These are phyloP conservation scores for Trichacis sp. DNA, from an alignment of 2,888 invertebrate species.

Conservation along the genomic window DNA sequence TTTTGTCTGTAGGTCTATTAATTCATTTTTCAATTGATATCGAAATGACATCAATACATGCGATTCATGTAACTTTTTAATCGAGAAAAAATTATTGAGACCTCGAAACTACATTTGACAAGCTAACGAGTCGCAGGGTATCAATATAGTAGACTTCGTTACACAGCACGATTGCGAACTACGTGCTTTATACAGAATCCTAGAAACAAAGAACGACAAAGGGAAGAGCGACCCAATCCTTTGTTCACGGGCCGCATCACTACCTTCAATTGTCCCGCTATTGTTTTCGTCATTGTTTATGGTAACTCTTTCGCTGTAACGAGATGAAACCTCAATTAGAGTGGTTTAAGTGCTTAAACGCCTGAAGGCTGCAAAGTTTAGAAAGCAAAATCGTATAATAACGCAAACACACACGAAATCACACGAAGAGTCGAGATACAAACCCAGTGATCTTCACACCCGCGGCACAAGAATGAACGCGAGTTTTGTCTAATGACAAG, in stretches of 20 bases:
- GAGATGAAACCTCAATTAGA: conserved; percentile 68
- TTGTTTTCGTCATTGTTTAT: conserved; percentile 62
- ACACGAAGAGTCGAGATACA: conserved; percentile 22
- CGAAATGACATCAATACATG: no score
- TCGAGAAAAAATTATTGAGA: not conserved
- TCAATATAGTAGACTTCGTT: conserved; percentile 50
- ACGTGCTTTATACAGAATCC: conserved; percentile 42
- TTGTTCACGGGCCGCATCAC: conserved; percentile 42
- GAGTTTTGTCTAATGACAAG: not conserved
- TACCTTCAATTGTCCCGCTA: conserved; percentile 57
- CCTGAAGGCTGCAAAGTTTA: conserved; percentile 65
- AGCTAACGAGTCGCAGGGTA: not conserved
- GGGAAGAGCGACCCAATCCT: conserved; percentile 38
- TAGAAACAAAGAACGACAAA: conserved; percentile 35
- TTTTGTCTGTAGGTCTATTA: no score
- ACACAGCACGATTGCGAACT: conserved; percentile 47
- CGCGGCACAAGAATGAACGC: not conserved
- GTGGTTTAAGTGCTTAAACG: conserved; percentile 67
- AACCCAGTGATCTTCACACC: conserved; percentile 22
- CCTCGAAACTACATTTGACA: not conserved
- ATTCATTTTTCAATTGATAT: no score
- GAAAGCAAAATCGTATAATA: conserved; percentile 44
- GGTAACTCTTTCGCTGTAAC: conserved; percentile 65
- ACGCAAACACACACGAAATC: conserved; percentile 31
- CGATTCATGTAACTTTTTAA: not conserved